These are phyloP conservation scores for Trichosurus vulpecula DNA, from an alignment of 2,797 vertebrate genomes.

Conservation along the genomic window DNA sequence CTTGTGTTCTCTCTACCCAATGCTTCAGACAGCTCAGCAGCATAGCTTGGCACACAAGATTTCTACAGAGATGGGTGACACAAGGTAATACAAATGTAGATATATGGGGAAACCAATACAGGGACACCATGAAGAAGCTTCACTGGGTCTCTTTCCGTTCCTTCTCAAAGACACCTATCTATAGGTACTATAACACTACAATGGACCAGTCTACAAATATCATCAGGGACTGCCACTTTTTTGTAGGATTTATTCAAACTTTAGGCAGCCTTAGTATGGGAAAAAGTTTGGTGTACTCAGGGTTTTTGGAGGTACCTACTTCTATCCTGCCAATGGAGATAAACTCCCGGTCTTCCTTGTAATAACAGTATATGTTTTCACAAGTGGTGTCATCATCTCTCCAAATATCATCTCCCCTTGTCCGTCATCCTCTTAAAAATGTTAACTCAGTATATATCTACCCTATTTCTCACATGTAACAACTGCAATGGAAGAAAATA, in stretches of 20 bases:
- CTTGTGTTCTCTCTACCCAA: not conserved
- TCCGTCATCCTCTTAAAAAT: not conserved
- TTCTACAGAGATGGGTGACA: not conserved
- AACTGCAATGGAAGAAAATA: not conserved
- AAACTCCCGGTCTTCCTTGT: not conserved
- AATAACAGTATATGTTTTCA: not conserved
- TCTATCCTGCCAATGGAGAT: not conserved
- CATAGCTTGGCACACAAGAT: not conserved
- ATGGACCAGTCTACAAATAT: not conserved
- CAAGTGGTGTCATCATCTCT: not conserved
- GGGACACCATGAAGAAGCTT: not conserved
- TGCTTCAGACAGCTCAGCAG: not conserved
- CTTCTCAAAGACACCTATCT: not conserved
- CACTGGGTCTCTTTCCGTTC: not conserved
- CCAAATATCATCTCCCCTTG: not conserved
- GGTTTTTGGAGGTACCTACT: not conserved
- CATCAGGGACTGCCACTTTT: not conserved
- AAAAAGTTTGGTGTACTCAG: not conserved
- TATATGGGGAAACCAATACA: not conserved
- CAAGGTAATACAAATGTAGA: not conserved
- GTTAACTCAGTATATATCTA: not conserved
- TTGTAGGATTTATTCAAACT: not conserved
- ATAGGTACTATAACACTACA: not conserved
- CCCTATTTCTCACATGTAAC: constrained; percentile 9
- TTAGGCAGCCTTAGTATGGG: not conserved